Base-by-base conservation (phyloP, 2,888 invertebrate species). In the Lasioglossum zephyrum region DNA sequence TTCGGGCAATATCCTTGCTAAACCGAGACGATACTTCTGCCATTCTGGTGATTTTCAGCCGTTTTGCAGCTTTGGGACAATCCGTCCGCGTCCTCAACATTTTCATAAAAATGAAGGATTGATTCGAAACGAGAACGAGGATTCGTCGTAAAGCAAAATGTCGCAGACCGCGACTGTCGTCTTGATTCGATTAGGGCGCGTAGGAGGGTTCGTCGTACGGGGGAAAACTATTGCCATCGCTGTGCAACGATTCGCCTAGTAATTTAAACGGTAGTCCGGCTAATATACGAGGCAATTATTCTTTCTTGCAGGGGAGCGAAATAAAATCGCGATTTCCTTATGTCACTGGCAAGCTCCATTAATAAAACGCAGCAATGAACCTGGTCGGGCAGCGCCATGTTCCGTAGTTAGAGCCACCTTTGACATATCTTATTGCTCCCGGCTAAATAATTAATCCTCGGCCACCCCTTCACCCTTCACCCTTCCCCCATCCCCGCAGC, bases 401-500 rank as follows among this genome's bases (percentile, higher is more conserved):
- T 78, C 82, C 82, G 60, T 60, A 84, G 80, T 81, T 83, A 44
- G 80, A 75, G 77, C 31, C 79, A 88, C 87, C 87, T 87, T 88
- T 87, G 85, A 88, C 82, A 79, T 87, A 73, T 88, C 82, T 88
- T 87, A 88, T 81, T 88, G 87, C 87, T 73, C 77, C 74, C 13
- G 77, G 87, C 81, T 87, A 88, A 87, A 86, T 88, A 88, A 88
- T 88, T 88, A 87, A 88, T 88, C 78, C 81, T 73, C 69, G 39
- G 11, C 39, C 63, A 26, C 1, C 44, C 57, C 74, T 6, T 16
- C 39, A 11, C 13, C 26, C n/a, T 6, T 16, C 39, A 11, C 13
- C 26, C n/a, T 0, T 57, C 18, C 41, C 41, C 16, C 31, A 13
- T 22, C 47, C 36, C 44, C 9, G 39, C 69, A 44, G 53, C 44